phyloP scores from a whole-genome alignment of 1,140 invertebrate species.

The Aphelenchoides fujianensis region DNA sequence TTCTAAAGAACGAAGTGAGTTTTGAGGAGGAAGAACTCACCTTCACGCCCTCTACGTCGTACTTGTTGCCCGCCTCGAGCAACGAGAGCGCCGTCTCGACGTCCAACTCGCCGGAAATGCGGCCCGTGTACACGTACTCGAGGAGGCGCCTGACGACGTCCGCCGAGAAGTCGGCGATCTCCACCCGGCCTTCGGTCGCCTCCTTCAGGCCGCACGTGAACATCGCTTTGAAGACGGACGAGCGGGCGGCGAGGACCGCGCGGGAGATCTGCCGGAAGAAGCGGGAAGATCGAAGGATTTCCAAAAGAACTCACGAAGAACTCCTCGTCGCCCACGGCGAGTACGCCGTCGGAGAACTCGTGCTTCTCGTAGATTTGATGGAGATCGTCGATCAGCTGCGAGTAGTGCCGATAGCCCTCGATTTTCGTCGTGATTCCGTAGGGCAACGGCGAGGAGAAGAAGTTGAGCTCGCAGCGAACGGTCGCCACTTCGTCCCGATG shows the following conservation, averaged over 20 bases:
- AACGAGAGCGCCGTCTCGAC: neutral
- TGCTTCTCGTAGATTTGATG: conserved; percentile 5
- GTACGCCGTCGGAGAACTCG: conserved; percentile 6
- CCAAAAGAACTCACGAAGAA: conserved; percentile 17
- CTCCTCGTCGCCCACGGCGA: neutral
- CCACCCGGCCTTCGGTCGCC: neutral
- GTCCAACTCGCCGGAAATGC: neutral
- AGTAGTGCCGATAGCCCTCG: neutral
- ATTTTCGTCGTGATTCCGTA: neutral
- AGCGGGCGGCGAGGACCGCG: conserved; percentile 9
- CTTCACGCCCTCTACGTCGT: conserved; percentile 3
- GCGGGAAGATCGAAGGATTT: neutral
- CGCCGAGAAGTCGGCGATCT: neutral
- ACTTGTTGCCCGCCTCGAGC: neutral
- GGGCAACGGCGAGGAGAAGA: neutral
- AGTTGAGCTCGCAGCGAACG: neutral
- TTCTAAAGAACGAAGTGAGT: neutral
- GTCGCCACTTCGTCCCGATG: neutral
- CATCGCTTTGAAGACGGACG: neutral
- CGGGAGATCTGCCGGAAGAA: conserved; percentile 1
- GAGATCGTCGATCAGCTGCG: conserved; percentile 2
- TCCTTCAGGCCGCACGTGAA: neutral
- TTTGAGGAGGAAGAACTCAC: neutral
- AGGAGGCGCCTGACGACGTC: neutral
- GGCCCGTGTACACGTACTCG: conserved; percentile 5